phyloP scores from a whole-genome alignment of 2,888 invertebrate genomes.

The Auanema freiburgensis region DNA sequence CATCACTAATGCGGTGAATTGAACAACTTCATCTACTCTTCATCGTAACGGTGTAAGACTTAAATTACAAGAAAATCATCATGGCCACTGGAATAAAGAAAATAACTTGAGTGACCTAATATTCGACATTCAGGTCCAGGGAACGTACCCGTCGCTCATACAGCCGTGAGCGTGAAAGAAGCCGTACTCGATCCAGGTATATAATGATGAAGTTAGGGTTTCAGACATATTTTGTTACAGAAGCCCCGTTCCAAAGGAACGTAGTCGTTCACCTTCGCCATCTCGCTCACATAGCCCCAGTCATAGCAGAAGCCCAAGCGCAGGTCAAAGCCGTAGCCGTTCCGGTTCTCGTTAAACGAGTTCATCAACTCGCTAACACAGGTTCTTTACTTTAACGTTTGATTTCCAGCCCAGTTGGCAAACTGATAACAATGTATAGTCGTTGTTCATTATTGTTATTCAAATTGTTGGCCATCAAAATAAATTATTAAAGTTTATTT shows the following conservation, averaged over 20 bases:
- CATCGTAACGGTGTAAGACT: background rate
- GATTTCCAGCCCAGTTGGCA: conserved; percentile 5
- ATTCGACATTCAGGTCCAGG: too few relatives aligned
- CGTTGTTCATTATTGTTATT: conserved; percentile 21
- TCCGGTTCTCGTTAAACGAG: conserved; percentile 29
- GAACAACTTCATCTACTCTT: conserved; percentile 5
- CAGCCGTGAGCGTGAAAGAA: too few relatives aligned
- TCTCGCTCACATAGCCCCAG: conserved; percentile 33
- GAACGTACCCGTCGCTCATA: too few relatives aligned
- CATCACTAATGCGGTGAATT: conserved; percentile 1
- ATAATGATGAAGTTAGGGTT: background rate
- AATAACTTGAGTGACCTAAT: too few relatives aligned
- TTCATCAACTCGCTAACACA: conserved; percentile 2
- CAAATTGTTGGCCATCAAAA: background rate
- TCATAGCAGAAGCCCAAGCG: conserved; percentile 10
- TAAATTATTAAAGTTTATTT: too few relatives aligned
- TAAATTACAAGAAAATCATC: background rate
- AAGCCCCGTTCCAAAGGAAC: conserved; percentile 35
- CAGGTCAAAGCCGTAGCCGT: conserved; percentile 22
- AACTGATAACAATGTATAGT: conserved; percentile 8
- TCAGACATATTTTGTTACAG: conserved; percentile 6
- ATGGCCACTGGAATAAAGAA: background rate
- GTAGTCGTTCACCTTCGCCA: background rate
- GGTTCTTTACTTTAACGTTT: background rate
- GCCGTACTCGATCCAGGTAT: background rate